These are phyloP conservation scores for Dasysyrphus tricinctus DNA, from an alignment of 2,888 invertebrate species.

Conservation along the genomic window DNA sequence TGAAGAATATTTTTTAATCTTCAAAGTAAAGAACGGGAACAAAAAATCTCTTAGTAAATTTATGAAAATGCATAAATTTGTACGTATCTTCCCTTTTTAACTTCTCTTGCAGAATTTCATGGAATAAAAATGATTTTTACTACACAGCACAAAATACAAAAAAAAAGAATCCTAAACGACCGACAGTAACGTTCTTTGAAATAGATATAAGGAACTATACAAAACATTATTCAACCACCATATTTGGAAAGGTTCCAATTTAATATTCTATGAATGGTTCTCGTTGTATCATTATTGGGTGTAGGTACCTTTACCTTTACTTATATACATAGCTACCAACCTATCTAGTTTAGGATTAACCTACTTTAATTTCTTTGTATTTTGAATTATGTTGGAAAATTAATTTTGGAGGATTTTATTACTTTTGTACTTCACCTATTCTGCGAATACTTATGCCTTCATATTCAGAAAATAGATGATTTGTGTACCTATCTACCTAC, in stretches of 20 bases:
- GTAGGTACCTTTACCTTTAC: too few relatives aligned
- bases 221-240: conserved; percentile 1
- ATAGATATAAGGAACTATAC: neutral
- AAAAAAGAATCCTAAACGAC: neutral
- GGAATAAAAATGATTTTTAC: neutral
- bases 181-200: neutral
- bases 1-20: neutral
- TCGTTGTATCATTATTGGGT: neutral
- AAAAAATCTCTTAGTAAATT: neutral
- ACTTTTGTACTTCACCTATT: too few relatives aligned
- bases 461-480: too few relatives aligned
- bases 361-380: neutral
- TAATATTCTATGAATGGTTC: conserved; percentile 2
- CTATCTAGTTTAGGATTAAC: neutral
- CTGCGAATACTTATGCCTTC: too few relatives aligned
- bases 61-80: conserved; percentile 4
- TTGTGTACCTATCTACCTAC: too few relatives aligned
- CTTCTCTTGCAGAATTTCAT: neutral
- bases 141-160: neutral
- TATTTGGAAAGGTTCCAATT: conserved; percentile 24
- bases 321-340: neutral
- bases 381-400: too few relatives aligned
- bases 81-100: neutral
- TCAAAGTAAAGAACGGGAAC: neutral
- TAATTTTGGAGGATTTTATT: too few relatives aligned